Percentiles rank a stretch among this genome's conserved stretches.
phyloP scores from a whole-genome alignment of 2,113 vertebrate genomes.

The Gavia stellata region DNA sequence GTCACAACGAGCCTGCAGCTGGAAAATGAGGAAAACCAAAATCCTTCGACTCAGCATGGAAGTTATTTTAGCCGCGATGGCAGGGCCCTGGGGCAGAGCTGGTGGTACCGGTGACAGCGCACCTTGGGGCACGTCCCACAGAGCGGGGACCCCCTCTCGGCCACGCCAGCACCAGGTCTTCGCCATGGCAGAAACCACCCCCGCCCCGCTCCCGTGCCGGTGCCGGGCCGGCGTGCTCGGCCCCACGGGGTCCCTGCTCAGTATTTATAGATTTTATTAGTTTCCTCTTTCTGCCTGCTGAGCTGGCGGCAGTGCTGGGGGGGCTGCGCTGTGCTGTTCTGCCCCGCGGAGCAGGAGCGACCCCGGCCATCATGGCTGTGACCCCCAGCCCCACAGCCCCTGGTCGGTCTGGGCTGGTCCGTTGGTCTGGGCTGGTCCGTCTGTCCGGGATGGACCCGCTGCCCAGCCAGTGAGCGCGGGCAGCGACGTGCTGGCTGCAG shows the following conservation, averaged over 20 bases:
- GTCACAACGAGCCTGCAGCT: background rate
- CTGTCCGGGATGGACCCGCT: background rate
- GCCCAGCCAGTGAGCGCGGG: background rate
- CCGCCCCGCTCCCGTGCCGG: background rate
- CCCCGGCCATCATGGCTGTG: background rate
- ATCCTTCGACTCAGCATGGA: background rate
- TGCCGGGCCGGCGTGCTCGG: background rate
- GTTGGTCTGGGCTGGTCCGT: background rate
- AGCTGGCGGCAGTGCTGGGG: background rate
- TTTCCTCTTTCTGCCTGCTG: background rate
- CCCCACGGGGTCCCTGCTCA: background rate
- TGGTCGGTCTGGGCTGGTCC: fast-evolving
- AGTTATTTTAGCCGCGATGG: background rate
- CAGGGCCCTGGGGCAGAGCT: background rate
- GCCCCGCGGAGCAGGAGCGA: background rate
- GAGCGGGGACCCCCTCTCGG: background rate
- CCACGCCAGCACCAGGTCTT: background rate
- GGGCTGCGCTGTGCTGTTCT: fast-evolving
- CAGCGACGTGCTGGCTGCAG: background rate
- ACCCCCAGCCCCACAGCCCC: background rate
- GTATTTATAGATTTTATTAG: background rate
- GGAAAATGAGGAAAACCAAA: background rate
- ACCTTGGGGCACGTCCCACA: background rate
- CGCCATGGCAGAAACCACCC: too few species aligned
- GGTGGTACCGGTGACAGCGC: background rate